Evolutionary conservation across 2,797 vertebrate species (phyloP), one percentile per base, ranked within the genome.

Genomic region (Peromyscus melanophrys): DNA sequence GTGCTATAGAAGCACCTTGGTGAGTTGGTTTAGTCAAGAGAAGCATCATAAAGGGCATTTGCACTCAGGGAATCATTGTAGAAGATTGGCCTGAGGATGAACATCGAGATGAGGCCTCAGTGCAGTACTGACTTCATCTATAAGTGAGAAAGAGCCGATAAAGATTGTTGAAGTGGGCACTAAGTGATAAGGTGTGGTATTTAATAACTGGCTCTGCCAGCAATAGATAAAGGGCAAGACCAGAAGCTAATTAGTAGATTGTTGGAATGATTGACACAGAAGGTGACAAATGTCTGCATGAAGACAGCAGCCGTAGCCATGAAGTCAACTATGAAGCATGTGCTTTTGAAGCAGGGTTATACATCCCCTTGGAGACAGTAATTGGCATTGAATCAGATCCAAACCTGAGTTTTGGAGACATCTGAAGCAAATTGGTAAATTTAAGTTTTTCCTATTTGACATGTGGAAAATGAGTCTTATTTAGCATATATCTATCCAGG

Each of bases 401-500:
- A 71, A 12, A 37, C 34, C 55, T 67, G 43, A 83, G 59, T 75
- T 93, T 61, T 92, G 29, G 96, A 96, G 80, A 89, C 1, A 67
- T 59, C 27, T 37, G n/a, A 87, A 9, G 63, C 37, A 73, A 61
- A 81, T 0, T 84, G 21, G 49, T 61, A 23, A n/a, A 69, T 80
- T 89, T 52, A 88, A 71, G n/a, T 82, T 63, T 75, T 82, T 57
- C 78, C 71, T 71, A 90, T 87, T 89, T n/a, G 76, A 61, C 52
- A 89, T 31, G 12, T 94, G 16, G 40, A 81, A 92, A 55, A 46
- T 83, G 43, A 65, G 61, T 46, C 3, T 90, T 27, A 85, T 78
- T 77, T 90, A 81, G 65, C 59, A 93, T 19, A 67, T 92, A 92
- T n/a, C 78, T 96, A 84, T 31, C 57, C 75, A n/a, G 71, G 25